Evolutionary conservation across 2,888 invertebrate species (phyloP), one percentile per base, ranked within the genome.

Genomic region (Allygus modestus): DNA sequence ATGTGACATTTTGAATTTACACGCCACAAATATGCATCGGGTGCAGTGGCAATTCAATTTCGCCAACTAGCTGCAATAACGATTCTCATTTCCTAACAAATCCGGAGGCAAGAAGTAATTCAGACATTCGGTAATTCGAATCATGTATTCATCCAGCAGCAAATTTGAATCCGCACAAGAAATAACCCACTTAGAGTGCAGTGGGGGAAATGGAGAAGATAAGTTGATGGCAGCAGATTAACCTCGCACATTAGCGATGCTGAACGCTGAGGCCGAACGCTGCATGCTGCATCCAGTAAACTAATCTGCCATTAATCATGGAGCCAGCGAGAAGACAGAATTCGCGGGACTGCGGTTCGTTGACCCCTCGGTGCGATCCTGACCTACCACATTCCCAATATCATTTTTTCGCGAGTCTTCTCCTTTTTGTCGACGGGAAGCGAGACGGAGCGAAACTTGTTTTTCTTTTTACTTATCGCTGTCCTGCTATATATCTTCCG

Each of bases 361-460:
- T 58, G 58, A 54, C 77, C 75, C 51, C 37, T 4, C 73, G 43
- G 73, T 43, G 73, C 79, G 37, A 58, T 79, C 79, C 79, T 58
- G 79, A 79, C 79, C 79, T 79, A 54, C 79, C 58, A 79, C 79
- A 79, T 79, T 79, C 79, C 79, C 79, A 79, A 79, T 79, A 79
- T 79, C n/a, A 79, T 79, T 79, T 79, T 79, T 58, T 58, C 77
- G 54, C 54, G 79, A 51, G 15, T 51, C 54, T 51, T 79, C 79
- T 79, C 37, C 58, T 79, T 79, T 79, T 79, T 79, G 79, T 58
- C 33, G 54, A 51, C 33, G 28, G 79, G 33, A 51, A 79, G 79
- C 79, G 79, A 77, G 77, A 77, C 79, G 54, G 58, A 79, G 79
- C 79, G 54, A 79, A 79, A 79, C 79, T 58, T 20, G 79, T 79